Evolutionary conservation across 2,888 invertebrate species (phyloP).

Genomic region (Lasioglossum calceatum): DNA sequence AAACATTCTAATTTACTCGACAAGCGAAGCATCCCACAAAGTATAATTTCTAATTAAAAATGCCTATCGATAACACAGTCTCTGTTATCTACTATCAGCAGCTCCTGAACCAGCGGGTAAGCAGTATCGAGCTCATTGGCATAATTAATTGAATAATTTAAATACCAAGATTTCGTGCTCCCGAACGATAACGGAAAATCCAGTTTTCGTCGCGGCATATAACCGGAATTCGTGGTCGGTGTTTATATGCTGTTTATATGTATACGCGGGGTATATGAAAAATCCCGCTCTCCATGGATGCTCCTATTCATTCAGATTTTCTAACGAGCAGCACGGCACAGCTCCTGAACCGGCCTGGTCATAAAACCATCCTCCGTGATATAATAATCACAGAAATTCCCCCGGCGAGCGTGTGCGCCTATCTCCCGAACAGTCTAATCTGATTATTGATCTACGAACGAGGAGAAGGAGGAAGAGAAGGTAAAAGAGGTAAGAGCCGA

Average conservation of each 20-base stretch:
- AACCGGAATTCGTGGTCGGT: background rate
- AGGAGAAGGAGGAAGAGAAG: background rate
- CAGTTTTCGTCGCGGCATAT: background rate
- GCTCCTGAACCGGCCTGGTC: slow-evolving; percentile 31
- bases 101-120: background rate
- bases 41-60: background rate
- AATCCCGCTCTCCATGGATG: background rate
- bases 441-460: slow-evolving; percentile 53
- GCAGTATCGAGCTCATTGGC: background rate
- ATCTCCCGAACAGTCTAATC: slow-evolving; percentile 53
- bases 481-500: slow-evolving; percentile 8
- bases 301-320: slow-evolving; percentile 4
- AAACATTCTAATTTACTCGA: background rate
- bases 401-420: slow-evolving; percentile 28
- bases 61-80: background rate
- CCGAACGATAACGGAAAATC: background rate
- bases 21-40: background rate
- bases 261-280: background rate
- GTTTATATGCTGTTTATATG: background rate
- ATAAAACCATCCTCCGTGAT: slow-evolving; percentile 35
- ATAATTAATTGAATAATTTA: background rate
- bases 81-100: background rate
- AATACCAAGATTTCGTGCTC: background rate
- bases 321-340: background rate
- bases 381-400: slow-evolving; percentile 48